Evolutionary conservation across 1,140 invertebrate species (phyloP).

Genomic region (Geopemphigus sp.): DNA sequence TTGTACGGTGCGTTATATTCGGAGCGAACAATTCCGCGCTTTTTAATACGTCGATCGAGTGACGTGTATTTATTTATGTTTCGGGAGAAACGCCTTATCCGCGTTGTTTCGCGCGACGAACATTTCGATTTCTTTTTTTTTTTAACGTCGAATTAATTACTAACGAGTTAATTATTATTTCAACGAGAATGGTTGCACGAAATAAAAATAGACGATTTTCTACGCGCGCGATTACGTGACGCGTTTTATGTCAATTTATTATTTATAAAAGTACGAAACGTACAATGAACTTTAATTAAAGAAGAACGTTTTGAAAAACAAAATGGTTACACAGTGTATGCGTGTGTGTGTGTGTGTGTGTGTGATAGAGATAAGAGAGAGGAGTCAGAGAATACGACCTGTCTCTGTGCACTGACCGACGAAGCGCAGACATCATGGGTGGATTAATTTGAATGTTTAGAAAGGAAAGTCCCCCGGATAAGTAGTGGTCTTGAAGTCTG

Average conservation of each 20-base stretch:
- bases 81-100: neutral
- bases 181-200: neutral
- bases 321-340: too few relatives aligned
- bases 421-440: neutral
- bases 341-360: too few relatives aligned
- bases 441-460: conserved; percentile 32
- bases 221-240: too few relatives aligned
- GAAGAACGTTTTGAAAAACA: neutral
- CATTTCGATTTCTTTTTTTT: too few relatives aligned
- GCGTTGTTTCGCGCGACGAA: too few relatives aligned
- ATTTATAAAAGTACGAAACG: conserved; percentile 8
- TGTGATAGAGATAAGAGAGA: neutral
- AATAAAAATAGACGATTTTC: too few relatives aligned
- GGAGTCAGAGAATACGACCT: neutral
- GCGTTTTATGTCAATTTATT: conserved; percentile 8
- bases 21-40: too few relatives aligned
- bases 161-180: neutral
- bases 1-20: too few relatives aligned
- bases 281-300: conserved; percentile 23
- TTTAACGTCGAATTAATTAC: neutral
- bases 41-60: neutral
- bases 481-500: neutral
- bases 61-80: neutral
- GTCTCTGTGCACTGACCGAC: conserved; percentile 1
- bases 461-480: neutral